Percentiles rank a stretch among this genome's conserved stretches.
phyloP scores from a whole-genome alignment of 2,797 vertebrate species.

The Arnoldichthys spilopterus region DNA sequence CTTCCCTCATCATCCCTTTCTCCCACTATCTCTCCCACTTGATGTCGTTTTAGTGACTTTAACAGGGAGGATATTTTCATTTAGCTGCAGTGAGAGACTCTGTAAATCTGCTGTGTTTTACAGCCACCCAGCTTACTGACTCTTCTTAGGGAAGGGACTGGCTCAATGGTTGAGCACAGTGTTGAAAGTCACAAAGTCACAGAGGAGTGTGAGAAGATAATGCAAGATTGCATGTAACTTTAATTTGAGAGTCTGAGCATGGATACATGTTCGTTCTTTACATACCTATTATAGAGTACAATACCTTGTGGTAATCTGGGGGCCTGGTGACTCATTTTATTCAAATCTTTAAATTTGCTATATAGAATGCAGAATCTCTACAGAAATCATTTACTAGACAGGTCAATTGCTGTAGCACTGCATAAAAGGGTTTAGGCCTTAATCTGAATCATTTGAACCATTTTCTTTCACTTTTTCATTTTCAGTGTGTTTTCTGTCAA shows the following conservation, averaged over 20 bases:
- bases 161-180: not conserved
- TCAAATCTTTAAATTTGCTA: not conserved
- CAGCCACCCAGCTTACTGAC: constrained; percentile 60
- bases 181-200: constrained; percentile 66
- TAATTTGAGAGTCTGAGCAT: constrained; percentile 7
- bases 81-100: constrained; percentile 63
- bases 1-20: constrained; percentile 47
- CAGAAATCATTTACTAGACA: too few relatives aligned
- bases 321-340: not conserved
- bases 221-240: not conserved
- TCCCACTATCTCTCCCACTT: constrained; percentile 7
- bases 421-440: too few relatives aligned
- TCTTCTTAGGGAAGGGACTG: constrained; percentile 60
- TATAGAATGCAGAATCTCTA: too few relatives aligned
- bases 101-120: constrained; percentile 72
- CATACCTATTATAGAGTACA: not conserved
- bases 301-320: not conserved
- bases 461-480: too few relatives aligned
- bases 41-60: constrained; percentile 58
- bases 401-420: too few relatives aligned
- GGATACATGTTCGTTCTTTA: not conserved
- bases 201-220: constrained; percentile 58
- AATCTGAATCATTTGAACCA: too few relatives aligned
- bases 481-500: too few relatives aligned
- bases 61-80: constrained; percentile 69